Percentiles rank a stretch among this genome's conserved stretches.
phyloP scores from a whole-genome alignment of 2,113 vertebrate genomes.

The Chaenogobius annularis region DNA sequence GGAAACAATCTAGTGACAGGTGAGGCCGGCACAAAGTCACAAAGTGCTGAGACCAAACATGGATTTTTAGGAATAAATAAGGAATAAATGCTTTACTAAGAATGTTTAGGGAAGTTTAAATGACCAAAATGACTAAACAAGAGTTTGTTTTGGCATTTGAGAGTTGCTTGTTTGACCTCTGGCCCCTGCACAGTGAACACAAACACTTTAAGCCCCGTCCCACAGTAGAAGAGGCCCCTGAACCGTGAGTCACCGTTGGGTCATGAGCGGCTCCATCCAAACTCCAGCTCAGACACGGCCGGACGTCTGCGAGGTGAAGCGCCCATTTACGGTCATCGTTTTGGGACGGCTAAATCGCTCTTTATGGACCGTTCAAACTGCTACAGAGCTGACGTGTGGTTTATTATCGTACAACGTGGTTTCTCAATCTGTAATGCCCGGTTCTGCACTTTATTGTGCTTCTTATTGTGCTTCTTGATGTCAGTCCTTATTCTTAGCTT shows the following conservation, averaged over 20 bases:
- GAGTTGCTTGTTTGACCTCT: constrained; percentile 28
- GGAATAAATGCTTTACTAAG: too few species aligned
- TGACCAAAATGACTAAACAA: not conserved
- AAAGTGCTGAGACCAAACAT: too few species aligned
- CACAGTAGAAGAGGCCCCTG: not conserved
- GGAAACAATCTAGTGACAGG: too few species aligned
- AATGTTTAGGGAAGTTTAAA: not conserved
- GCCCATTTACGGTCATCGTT: not conserved
- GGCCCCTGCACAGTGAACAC: constrained; percentile 14
- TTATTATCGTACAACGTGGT: too few species aligned
- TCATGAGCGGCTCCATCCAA: not conserved
- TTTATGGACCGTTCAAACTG: not conserved
- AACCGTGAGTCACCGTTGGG: not conserved
- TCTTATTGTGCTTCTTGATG: too few species aligned
- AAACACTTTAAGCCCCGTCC: not conserved
- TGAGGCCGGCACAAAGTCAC: too few species aligned
- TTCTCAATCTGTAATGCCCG: too few species aligned
- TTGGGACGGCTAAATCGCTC: not conserved
- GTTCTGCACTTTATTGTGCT: too few species aligned
- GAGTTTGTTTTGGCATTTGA: constrained; percentile 1
- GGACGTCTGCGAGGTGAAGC: not conserved
- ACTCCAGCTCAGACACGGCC: not conserved
- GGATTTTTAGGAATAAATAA: too few species aligned
- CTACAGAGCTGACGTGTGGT: not conserved
- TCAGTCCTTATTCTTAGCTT: too few species aligned